phyloP scores from a whole-genome alignment of 92 coral and sea anemone species.

The Montipora capitata region DNA sequence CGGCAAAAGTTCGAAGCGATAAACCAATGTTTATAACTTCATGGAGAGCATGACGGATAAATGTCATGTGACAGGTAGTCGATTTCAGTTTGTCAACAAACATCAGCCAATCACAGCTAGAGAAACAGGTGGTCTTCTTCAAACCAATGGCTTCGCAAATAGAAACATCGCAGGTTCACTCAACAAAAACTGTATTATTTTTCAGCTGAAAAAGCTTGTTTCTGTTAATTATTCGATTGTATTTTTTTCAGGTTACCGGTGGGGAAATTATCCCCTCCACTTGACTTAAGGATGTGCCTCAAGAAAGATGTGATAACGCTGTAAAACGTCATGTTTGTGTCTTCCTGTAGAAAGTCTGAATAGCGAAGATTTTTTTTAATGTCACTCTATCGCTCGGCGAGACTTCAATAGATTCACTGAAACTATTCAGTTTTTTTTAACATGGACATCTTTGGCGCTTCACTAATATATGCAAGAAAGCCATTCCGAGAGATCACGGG shows the following conservation, averaged over 20 bases:
- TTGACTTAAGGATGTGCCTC: conserved; percentile 5
- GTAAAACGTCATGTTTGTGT: too few species aligned
- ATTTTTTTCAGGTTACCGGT: conserved; percentile 44
- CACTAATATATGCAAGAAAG: conserved; percentile 41
- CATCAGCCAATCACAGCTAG: conserved; percentile 79
- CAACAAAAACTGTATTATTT: conserved; percentile 20
- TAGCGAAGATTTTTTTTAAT: background rate
- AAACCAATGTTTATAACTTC: conserved; percentile 40
- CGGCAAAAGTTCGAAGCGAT: background rate
- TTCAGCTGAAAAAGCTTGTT: conserved; percentile 25
- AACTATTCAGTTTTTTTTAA: too few species aligned
- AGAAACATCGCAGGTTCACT: conserved; percentile 18
- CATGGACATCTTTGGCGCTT: background rate
- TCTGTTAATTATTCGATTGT: conserved; percentile 35
- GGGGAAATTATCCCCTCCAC: conserved; percentile 39
- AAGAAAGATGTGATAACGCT: background rate
- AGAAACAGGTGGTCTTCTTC: conserved; percentile 71
- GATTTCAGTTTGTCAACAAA: conserved; percentile 73
- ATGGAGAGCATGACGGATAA: conserved; percentile 52
- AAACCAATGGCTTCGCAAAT: conserved; percentile 40
- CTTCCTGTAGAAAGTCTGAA: background rate
- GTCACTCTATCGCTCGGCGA: background rate
- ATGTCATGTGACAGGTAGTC: conserved; percentile 77
- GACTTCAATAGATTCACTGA: background rate
- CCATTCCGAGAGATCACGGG: conserved; percentile 43